A percentile compares a stretch with the other conserved stretches of the same genome.
These are phyloP conservation scores for Melospiza melodia DNA, from an alignment of 2,113 vertebrate species.

Conservation along the genomic window DNA sequence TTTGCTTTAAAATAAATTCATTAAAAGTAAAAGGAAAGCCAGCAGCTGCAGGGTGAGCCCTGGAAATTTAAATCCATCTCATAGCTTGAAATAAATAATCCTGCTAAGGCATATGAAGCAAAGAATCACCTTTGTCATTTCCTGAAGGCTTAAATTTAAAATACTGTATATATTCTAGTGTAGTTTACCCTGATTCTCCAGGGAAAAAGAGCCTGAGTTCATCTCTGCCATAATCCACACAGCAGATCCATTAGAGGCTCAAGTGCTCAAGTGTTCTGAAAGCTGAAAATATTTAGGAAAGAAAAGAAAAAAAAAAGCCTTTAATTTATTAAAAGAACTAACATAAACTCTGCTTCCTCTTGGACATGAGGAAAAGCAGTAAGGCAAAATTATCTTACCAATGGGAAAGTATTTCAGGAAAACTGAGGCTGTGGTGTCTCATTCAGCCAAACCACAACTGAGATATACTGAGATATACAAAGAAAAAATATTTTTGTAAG, in stretches of 20 bases:
- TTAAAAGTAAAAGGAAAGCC: not conserved
- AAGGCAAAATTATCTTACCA: constrained; percentile 17
- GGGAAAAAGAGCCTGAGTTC: not conserved
- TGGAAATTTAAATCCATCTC: not conserved
- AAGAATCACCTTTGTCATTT: constrained; percentile 9
- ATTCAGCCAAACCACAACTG: constrained; percentile 26
- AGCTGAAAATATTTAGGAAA: not conserved
- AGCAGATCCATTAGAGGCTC: not conserved
- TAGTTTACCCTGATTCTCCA: not conserved
- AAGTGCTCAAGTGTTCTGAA: not conserved
- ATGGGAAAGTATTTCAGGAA: constrained; percentile 34
- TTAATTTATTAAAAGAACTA: constrained; percentile 15
- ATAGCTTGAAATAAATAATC: constrained; percentile 5
- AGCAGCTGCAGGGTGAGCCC: not conserved
- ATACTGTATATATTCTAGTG: not conserved
- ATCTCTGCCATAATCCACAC: not conserved
- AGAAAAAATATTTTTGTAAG: not conserved
- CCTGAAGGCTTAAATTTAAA: not conserved
- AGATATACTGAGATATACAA: constrained; percentile 4
- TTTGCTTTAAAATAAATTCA: not conserved
- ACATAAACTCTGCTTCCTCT: constrained; percentile 39
- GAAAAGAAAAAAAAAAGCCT: not conserved
- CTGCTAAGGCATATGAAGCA: not conserved
- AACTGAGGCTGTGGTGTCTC: not conserved
- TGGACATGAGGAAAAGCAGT: constrained; percentile 25